Conservation (phyloP, 2,113 vertebrate genomes). For the Lucifuga dentata region DNA sequence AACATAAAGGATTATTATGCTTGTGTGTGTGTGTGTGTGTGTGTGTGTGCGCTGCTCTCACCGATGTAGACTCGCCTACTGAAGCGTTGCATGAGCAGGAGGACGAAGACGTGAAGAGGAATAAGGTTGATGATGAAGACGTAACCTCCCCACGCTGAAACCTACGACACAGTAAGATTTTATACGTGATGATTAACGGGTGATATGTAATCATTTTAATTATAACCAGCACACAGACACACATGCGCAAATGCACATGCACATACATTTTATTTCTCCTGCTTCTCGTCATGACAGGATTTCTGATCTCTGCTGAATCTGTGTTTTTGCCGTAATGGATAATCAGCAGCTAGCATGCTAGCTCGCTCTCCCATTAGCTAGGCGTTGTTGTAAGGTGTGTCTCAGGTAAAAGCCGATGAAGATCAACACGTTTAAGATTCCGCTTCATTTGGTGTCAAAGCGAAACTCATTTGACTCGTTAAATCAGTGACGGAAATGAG, state of each 20-base stretch:
- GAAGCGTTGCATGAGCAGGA: slow-evolving; percentile 96
- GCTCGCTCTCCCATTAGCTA: no score
- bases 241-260: neutral
- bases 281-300: slow-evolving; percentile 6
- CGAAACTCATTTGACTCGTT: no score
- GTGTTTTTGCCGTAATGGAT: slow-evolving; percentile 16
- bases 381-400: no score
- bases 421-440: no score
- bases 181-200: neutral
- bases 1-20: slow-evolving; percentile 7
- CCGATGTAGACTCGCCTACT: slow-evolving; percentile 96
- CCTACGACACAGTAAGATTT: slow-evolving; percentile 75
- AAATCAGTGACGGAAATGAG: no score
- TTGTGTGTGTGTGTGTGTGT: slow-evolving; percentile 8
- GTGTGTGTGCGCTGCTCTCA: slow-evolving; percentile 76
- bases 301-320: slow-evolving; percentile 17
- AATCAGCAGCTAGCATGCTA: no score
- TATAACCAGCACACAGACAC: neutral
- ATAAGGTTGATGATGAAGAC: slow-evolving; percentile 99
- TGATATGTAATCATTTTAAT: neutral
- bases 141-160: slow-evolving; percentile 98
- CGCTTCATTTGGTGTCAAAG: no score
- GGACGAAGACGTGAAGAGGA: slow-evolving; percentile 95
- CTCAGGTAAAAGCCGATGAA: no score
- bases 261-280: neutral